Base-by-base conservation (phyloP, 1,140 invertebrate genomes). In the Capitella teleta region DNA sequence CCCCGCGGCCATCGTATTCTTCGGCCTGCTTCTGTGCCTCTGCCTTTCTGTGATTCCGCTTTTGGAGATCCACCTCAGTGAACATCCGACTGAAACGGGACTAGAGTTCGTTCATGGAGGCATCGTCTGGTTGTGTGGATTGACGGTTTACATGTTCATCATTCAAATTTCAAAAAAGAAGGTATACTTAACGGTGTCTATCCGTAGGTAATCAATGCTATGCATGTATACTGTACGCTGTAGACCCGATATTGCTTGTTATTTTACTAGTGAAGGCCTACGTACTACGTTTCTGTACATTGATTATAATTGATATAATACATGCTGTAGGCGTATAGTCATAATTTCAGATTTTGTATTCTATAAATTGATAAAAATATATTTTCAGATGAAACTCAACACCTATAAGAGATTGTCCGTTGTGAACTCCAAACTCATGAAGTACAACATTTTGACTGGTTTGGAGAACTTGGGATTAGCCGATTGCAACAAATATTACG, bases 401-500 rank as follows among this genome's bases (percentile, higher is more conserved):
- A 44, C 41, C 18, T 51, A 51, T 28, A 42, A 43, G 16, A 42
- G 38, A n/a, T 28, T 51, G 41, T 30, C 38, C n/a, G 21, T 25
- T 18, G 49, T 51, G 16, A 51, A 51, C 19, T 21, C 37, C 10
- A 32, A 18, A 10, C 40, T 51, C 25, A 43, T 51, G n/a, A 51
- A 51, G 28, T 51, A 51, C 49, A 51, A 51, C 40, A 5, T 51
- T 8, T 30, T 51, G 28, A 25, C 38, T 42, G 49, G 49, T 12
- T 18, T 51, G 2, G 49, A 51, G 38, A 51, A 51, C 49, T 28
- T 51, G 0, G 49, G 49, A 12, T 19, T 51, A 18, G 49, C 38
- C 24, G 49, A 51, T 24, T 51, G 49, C 40, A 51, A 51, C 37
- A 51, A 51, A 28, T 51, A 51, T 21, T 51, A 43, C 40, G 26